phyloP scores from a whole-genome alignment of 2,888 invertebrate genomes.

The Pristionchus japonicus region DNA sequence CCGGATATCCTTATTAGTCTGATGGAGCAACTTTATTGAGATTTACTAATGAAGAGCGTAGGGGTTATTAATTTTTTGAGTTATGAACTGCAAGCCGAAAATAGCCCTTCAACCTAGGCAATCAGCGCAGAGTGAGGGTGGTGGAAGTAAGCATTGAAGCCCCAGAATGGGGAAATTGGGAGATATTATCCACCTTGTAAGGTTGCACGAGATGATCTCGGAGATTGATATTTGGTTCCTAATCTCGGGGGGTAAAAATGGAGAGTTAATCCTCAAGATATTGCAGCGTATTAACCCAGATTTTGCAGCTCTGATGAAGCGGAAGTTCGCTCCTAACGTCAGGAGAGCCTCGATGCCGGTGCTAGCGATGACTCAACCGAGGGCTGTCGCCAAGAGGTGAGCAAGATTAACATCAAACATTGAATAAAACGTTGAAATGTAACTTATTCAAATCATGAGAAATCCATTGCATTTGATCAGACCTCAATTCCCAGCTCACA shows the following conservation, averaged over 20 bases:
- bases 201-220: neutral
- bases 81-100: neutral
- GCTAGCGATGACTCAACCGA: neutral
- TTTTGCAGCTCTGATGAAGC: conserved; percentile 20
- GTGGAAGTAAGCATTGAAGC: too few species aligned
- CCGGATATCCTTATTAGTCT: neutral
- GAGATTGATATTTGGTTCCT: too few species aligned
- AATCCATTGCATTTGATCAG: neutral
- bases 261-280: neutral
- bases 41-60: too few species aligned
- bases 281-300: neutral
- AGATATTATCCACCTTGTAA: neutral
- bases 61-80: too few species aligned
- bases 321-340: conserved; percentile 26
- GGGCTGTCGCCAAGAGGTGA: neutral
- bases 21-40: too few species aligned
- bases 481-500: neutral
- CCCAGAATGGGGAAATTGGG: neutral
- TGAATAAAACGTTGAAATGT: too few species aligned
- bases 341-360: conserved; percentile 43
- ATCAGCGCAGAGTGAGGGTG: neutral
- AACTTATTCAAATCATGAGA: neutral
- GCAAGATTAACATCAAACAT: too few species aligned
- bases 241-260: too few species aligned
- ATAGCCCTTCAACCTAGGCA: neutral